phyloP scores from a whole-genome alignment of 2,888 invertebrate genomes.

The Lamellibrachia satsuma region DNA sequence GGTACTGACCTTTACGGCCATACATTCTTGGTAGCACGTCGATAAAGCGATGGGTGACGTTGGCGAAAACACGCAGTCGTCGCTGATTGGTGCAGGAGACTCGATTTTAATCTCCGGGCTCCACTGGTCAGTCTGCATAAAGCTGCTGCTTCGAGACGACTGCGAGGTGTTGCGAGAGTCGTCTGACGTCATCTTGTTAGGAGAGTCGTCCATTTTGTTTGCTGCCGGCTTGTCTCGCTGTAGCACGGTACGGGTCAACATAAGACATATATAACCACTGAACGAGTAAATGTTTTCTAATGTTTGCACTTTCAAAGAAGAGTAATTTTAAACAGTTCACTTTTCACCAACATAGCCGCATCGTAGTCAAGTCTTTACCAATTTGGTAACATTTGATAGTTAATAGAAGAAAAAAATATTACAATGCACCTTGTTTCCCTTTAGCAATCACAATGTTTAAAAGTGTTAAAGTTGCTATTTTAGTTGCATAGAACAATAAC shows the following conservation, averaged over 20 bases:
- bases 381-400: not conserved
- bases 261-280: not conserved
- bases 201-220: not conserved
- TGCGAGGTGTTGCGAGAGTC: not conserved
- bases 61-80: not conserved
- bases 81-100: not conserved
- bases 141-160: constrained; percentile 13
- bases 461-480: not conserved
- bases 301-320: not conserved
- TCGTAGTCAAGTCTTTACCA: not conserved
- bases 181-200: not conserved
- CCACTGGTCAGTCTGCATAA: constrained; percentile 25
- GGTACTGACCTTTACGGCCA: not conserved
- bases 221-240: not conserved
- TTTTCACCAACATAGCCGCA: not conserved
- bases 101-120: constrained; percentile 22
- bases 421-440: not conserved
- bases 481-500: not conserved
- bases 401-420: not conserved
- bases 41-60: not conserved
- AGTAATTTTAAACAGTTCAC: not conserved
- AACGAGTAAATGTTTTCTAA: not conserved
- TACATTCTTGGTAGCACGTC: not conserved
- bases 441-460: not conserved
- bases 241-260: not conserved